These are phyloP conservation scores for Rhinichthys osculus DNA, from an alignment of 2,797 vertebrate species.

Conservation along the genomic window DNA sequence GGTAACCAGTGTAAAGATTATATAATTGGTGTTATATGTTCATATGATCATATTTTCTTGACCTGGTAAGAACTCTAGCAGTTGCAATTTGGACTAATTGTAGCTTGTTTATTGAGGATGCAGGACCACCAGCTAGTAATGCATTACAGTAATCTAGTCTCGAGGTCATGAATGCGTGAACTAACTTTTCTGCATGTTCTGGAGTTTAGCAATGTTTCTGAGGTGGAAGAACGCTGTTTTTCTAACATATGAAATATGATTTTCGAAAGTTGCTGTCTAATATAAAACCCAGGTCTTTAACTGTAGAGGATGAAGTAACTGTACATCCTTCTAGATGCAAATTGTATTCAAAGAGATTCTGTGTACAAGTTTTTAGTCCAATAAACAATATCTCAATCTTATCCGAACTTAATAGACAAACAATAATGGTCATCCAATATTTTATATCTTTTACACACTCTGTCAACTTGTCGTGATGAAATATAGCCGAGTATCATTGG, in stretches of 20 bases:
- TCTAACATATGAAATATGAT: not conserved
- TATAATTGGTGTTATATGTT: too few species aligned
- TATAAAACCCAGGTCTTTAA: too few species aligned
- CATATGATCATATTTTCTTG: too few species aligned
- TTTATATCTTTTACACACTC: not conserved
- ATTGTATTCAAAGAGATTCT: not conserved
- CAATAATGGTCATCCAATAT: not conserved
- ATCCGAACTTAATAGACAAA: not conserved
- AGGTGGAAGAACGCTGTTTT: not conserved
- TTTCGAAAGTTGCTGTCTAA: not conserved
- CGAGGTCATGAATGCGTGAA: not conserved
- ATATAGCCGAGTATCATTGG: not conserved
- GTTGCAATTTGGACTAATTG: not conserved
- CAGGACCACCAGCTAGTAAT: not conserved
- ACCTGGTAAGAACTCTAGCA: too few species aligned
- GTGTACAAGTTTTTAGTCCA: not conserved
- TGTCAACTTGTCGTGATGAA: not conserved
- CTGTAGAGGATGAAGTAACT: not conserved
- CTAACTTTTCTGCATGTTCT: not conserved
- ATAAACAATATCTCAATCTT: not conserved
- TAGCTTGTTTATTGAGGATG: not conserved
- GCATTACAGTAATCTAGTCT: not conserved
- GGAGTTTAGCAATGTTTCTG: not conserved
- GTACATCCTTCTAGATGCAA: not conserved
- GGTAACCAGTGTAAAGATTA: not conserved